These are phyloP conservation scores for Sceloporus undulatus DNA, from an alignment of 2,113 vertebrate species.

Conservation along the genomic window DNA sequence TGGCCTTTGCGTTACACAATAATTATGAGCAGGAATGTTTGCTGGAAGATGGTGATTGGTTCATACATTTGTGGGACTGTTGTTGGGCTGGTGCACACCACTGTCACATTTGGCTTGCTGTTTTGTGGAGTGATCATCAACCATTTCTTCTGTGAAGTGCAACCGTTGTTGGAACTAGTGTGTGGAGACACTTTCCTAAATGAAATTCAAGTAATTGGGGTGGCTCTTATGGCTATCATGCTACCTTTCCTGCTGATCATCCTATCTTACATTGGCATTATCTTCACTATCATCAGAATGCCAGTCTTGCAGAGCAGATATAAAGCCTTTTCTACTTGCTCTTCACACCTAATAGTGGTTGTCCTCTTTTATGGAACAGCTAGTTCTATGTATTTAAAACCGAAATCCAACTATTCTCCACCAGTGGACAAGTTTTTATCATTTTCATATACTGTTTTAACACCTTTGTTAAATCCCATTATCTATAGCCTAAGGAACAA, in stretches of 20 bases:
- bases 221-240: slow-evolving; percentile 27
- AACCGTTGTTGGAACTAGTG: slow-evolving; percentile 35
- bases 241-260: slow-evolving; percentile 30
- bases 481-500: slow-evolving; percentile 29
- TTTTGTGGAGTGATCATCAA: slow-evolving; percentile 38
- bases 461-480: slow-evolving; percentile 27
- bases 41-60: slow-evolving; percentile 15
- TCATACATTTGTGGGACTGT: not conserved
- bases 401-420: slow-evolving; percentile 29
- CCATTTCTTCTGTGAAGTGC: slow-evolving; percentile 51
- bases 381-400: slow-evolving; percentile 21
- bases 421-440: slow-evolving; percentile 19
- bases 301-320: not conserved
- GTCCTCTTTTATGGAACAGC: slow-evolving; percentile 35
- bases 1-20: slow-evolving; percentile 43
- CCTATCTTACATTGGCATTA: slow-evolving; percentile 33
- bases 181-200: slow-evolving; percentile 35
- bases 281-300: slow-evolving; percentile 8
- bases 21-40: slow-evolving; percentile 36
- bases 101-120: not conserved
- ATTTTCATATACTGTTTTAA: slow-evolving; percentile 14
- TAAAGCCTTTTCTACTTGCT: slow-evolving; percentile 39
- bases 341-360: slow-evolving; percentile 31
- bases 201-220: slow-evolving; percentile 33
- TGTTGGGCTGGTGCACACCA: slow-evolving; percentile 32